Percentiles rank a stretch among this genome's conserved stretches.
phyloP scores from a whole-genome alignment of 2,888 invertebrate species.

The Tetramorium bicarinatum region DNA sequence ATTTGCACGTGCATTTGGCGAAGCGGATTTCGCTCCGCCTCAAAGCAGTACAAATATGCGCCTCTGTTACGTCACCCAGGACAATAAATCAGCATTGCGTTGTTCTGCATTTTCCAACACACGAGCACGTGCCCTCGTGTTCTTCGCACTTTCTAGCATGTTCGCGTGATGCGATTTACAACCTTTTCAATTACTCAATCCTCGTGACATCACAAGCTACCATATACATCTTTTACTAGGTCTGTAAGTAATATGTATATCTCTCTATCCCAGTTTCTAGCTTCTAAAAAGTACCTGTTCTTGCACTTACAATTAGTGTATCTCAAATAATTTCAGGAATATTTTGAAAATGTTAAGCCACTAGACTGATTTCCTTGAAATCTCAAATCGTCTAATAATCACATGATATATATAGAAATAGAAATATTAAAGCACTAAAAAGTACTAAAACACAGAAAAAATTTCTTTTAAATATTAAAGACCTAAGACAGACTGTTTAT shows the following conservation, averaged over 20 bases:
- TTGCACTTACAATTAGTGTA: not conserved
- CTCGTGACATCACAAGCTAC: not conserved
- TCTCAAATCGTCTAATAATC: not conserved
- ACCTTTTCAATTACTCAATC: slow-evolving; percentile 11
- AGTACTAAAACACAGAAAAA: not conserved
- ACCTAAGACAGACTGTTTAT: not conserved
- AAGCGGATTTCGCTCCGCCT: slow-evolving; percentile 17
- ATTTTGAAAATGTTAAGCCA: not conserved
- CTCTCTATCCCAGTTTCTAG: not conserved
- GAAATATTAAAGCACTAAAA: not conserved
- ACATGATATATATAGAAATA: not conserved
- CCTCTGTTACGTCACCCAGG: slow-evolving; percentile 64
- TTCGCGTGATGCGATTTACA: slow-evolving; percentile 4
- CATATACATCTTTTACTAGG: not conserved
- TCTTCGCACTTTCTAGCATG: slow-evolving; percentile 68
- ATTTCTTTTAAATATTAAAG: not conserved
- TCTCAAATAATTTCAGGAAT: not conserved
- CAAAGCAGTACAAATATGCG: slow-evolving; percentile 7
- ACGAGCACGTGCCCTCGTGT: slow-evolving; percentile 51
- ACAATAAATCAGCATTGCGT: slow-evolving; percentile 70
- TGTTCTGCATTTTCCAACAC: slow-evolving; percentile 68
- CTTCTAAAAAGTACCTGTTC: not conserved
- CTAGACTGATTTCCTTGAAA: not conserved
- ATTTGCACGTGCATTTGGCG: not conserved
- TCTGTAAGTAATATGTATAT: slow-evolving; percentile 3